Percentiles rank a stretch among this genome's conserved stretches.
These are phyloP conservation scores for Telenomus remus DNA, from an alignment of 1,140 invertebrate genomes.

Conservation along the genomic window DNA sequence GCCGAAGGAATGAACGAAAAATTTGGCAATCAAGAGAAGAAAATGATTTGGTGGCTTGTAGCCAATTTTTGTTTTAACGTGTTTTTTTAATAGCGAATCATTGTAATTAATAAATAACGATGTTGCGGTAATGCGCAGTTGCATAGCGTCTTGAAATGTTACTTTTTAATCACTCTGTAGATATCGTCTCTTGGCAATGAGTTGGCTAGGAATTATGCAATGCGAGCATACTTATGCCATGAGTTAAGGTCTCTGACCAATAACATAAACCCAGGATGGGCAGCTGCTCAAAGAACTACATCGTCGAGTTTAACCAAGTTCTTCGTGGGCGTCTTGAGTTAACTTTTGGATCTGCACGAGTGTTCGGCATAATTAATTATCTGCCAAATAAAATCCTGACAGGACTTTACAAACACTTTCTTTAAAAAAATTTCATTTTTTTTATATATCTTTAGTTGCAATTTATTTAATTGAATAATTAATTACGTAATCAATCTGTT, in stretches of 20 bases:
- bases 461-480: too few species aligned
- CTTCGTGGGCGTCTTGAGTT: slow-evolving; percentile 45
- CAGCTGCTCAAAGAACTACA: slow-evolving; percentile 47
- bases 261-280: slow-evolving; percentile 64
- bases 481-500: too few species aligned
- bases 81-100: neutral
- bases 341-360: slow-evolving; percentile 31
- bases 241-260: slow-evolving; percentile 69
- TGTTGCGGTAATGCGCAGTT: neutral
- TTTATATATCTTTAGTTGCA: too few species aligned
- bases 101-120: slow-evolving; percentile 17
- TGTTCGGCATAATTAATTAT: slow-evolving; percentile 43
- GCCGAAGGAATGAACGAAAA: too few species aligned
- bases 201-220: slow-evolving; percentile 63
- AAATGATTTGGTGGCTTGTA: too few species aligned
- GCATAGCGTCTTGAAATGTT: slow-evolving; percentile 11
- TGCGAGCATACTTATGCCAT: slow-evolving; percentile 40
- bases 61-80: neutral
- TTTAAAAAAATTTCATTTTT: too few species aligned
- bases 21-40: too few species aligned
- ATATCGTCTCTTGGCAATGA: slow-evolving; percentile 60
- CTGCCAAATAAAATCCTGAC: too few species aligned
- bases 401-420: too few species aligned
- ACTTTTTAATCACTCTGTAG: slow-evolving; percentile 50
- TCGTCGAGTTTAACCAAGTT: slow-evolving; percentile 11